Percentiles rank a stretch among this genome's conserved stretches.
Conservation (phyloP, 2,113 vertebrate genomes). For the Eolophus roseicapilla region DNA sequence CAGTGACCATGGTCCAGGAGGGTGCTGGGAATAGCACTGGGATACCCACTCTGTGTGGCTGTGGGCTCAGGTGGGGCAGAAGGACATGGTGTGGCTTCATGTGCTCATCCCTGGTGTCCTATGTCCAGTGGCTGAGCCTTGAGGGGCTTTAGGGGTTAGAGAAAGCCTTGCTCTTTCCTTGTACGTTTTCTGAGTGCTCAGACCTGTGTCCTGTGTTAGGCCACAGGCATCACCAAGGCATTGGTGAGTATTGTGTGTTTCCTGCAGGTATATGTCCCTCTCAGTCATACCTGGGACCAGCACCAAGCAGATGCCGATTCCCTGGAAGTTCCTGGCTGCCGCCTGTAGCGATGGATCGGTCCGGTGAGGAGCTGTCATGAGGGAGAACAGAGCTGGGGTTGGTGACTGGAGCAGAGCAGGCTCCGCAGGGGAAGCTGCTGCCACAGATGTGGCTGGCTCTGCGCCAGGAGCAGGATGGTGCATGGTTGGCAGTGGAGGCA, state of each 20-base stretch:
- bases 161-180: background rate
- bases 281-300: constrained; percentile 65
- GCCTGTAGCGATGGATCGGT: constrained; percentile 93
- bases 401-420: background rate
- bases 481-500: no score
- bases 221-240: rapidly evolving
- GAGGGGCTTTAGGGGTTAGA: background rate
- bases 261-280: constrained; percentile 89
- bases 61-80: background rate
- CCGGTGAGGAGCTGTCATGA: constrained; percentile 69
- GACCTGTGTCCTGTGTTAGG: rapidly evolving
- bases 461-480: rapidly evolving
- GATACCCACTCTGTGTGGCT: background rate
- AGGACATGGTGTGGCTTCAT: rapidly evolving
- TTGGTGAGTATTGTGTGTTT: background rate
- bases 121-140: background rate
- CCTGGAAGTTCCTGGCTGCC: constrained; percentile 77
- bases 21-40: background rate
- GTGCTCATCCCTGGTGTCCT: background rate
- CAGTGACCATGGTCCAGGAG: background rate
- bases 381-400: background rate
- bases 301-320: background rate
- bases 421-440: background rate
- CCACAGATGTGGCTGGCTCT: rapidly evolving
- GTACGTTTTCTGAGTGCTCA: background rate